Base-by-base conservation (phyloP, 2,113 vertebrate genomes). In the Columba janthina region DNA sequence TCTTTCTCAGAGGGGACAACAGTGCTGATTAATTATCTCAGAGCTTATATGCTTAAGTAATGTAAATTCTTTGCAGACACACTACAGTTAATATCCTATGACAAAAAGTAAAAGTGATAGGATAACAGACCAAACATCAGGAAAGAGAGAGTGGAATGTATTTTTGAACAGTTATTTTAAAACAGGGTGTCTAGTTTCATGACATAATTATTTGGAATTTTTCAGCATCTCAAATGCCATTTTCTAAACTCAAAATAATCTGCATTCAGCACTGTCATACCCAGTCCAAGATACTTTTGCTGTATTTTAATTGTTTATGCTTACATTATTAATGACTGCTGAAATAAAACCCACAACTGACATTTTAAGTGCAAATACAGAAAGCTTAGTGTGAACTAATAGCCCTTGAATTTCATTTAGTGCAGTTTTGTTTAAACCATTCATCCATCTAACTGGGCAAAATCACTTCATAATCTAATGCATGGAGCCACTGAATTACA, bases 171-270 rank as follows among this genome's bases (percentile, higher is more conserved):
- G 65, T 64, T 88, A 72, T 87, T 92, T 96, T 93, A 73, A 96
- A 97, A 84, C 67, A 72, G 51, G 20, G 36, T 84, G 50, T 93
- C 50, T 77, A 80, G 83, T 96, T 97, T 90, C 81, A 81, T 85
- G 32, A 92, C 77, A 73, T 57, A 78, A 76, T 90, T n/a, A 61
- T 76, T 58, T 72, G 78, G 85, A 89, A 90, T 70, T 57, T 94
- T 95, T 94, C 94, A 94, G 53, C 44, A 85, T 92, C 90, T 95
- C 82, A 86, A 67, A 88, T 90, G 76, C 53, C 42, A 2, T 70
- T 90, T 88, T 79, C 46, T 85, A 69, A 66, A 80, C 69, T 88
- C 64, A 87, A 69, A 94, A 42, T 79, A 89, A 73, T 71, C 58
- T 88, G 53, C 38, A 74, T 89, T 84, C 61, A 80, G 72, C 12